Conservation (phyloP, 2,797 vertebrate species). For the Arnoldichthys spilopterus region DNA sequence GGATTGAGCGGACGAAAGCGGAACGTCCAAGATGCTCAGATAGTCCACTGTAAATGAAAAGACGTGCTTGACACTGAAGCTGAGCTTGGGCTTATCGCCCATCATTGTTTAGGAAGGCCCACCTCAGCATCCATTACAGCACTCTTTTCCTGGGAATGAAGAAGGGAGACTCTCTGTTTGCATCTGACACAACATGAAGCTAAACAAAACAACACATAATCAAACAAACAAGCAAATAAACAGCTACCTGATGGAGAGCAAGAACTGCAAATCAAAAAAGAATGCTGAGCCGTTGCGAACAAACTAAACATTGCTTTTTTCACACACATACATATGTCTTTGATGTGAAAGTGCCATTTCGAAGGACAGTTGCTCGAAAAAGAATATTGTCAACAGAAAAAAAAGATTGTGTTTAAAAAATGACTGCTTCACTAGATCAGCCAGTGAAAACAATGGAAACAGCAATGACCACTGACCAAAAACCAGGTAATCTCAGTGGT, state of each 20-base stretch:
- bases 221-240: neutral
- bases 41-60: neutral
- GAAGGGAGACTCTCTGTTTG: neutral
- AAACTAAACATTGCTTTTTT: no score
- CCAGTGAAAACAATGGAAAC: no score
- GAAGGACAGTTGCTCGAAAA: no score
- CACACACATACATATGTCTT: no score
- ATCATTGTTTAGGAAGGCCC: neutral
- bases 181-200: neutral
- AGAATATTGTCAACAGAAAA: no score
- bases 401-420: no score
- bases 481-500: no score
- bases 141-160: neutral
- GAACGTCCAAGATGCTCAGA: slow-evolving; percentile 26
- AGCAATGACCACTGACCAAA: no score
- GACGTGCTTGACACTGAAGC: neutral
- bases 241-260: neutral
- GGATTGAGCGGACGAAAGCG: slow-evolving; percentile 16
- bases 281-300: no score
- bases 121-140: neutral
- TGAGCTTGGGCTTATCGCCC: neutral
- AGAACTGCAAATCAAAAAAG: neutral
- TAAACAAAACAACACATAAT: neutral
- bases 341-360: no score
- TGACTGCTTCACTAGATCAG: no score